A percentile compares a stretch with the other conserved stretches of the same genome.
Conservation (phyloP, 2,888 invertebrate species). For the Hipparchia sbordonii region DNA sequence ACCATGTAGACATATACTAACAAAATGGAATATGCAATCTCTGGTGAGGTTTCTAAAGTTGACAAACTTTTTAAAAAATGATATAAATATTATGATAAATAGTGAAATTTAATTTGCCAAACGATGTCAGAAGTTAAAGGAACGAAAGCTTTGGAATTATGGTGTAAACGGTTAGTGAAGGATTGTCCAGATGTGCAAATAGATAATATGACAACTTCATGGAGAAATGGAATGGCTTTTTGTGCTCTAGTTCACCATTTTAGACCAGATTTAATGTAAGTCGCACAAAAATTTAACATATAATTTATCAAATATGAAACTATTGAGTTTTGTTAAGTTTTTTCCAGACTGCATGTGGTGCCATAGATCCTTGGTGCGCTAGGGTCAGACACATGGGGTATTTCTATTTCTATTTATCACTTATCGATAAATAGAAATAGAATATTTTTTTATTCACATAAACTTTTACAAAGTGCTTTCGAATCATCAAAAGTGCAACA, state of each 20-base stretch:
- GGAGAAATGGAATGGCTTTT: conserved; percentile 97
- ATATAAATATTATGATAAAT: conserved; percentile 37
- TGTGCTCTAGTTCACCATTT: conserved; percentile 98
- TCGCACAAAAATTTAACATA: conserved; percentile 47
- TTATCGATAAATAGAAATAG: too few relatives aligned
- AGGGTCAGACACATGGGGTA: too few relatives aligned
- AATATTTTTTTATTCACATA: too few relatives aligned
- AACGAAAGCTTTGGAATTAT: conserved; percentile 94
- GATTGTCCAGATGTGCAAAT: conserved; percentile 95
- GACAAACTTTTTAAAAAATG: conserved; percentile 29
- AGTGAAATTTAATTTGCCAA: conserved; percentile 21
- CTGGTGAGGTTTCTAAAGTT: conserved; percentile 25
- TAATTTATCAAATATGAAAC: too few relatives aligned
- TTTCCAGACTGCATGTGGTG: too few relatives aligned
- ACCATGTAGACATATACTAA: background rate
- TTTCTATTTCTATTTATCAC: too few relatives aligned
- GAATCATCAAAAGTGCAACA: too few relatives aligned
- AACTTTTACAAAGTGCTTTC: too few relatives aligned
- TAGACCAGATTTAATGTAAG: conserved; percentile 97
- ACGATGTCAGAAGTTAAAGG: conserved; percentile 92
- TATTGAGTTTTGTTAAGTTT: too few relatives aligned
- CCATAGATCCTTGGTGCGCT: too few relatives aligned
- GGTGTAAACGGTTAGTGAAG: conserved; percentile 95
- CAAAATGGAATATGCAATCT: conserved; percentile 26
- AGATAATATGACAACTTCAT: conserved; percentile 97